Evolutionary conservation across 2,797 vertebrate species (phyloP).

Genomic region (Delichon dasypus): DNA sequence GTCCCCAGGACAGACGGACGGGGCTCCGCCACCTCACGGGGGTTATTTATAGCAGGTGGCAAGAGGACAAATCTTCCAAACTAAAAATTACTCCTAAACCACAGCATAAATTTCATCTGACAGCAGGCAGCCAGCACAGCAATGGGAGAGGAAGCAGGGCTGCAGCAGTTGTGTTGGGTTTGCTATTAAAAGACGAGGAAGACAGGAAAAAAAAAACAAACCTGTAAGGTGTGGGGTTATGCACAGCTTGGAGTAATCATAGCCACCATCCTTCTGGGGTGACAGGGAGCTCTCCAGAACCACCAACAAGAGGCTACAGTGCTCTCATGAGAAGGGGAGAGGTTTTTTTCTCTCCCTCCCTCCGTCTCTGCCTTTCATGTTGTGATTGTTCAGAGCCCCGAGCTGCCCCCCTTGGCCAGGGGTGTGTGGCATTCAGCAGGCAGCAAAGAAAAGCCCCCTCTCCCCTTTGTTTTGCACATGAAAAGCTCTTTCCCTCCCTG

Average conservation of each 20-base stretch:
- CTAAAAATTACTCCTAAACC: slow-evolving; percentile 62
- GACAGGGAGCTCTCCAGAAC: slow-evolving; percentile 13
- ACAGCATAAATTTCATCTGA: slow-evolving; percentile 61
- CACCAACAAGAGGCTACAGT: not conserved
- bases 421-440: not conserved
- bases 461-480: slow-evolving; percentile 43
- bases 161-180: slow-evolving; percentile 7
- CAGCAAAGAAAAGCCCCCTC: slow-evolving; percentile 14
- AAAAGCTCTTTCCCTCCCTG: slow-evolving; percentile 46
- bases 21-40: accelerated
- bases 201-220: not conserved
- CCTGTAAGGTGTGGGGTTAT: not conserved
- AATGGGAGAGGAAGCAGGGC: not conserved
- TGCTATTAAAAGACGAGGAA: slow-evolving; percentile 13
- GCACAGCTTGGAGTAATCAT: not conserved
- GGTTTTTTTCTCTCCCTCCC: not conserved
- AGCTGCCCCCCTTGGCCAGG: slow-evolving; percentile 25
- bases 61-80: slow-evolving; percentile 38
- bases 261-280: not conserved
- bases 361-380: slow-evolving; percentile 13
- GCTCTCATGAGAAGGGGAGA: slow-evolving; percentile 34
- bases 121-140: slow-evolving; percentile 11
- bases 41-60: slow-evolving; percentile 34
- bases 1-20: accelerated
- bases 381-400: not conserved